A percentile compares a stretch with the other conserved stretches of the same genome.
Evolutionary conservation across 2,113 vertebrate species (phyloP).

Genomic region (Cervus canadensis): DNA sequence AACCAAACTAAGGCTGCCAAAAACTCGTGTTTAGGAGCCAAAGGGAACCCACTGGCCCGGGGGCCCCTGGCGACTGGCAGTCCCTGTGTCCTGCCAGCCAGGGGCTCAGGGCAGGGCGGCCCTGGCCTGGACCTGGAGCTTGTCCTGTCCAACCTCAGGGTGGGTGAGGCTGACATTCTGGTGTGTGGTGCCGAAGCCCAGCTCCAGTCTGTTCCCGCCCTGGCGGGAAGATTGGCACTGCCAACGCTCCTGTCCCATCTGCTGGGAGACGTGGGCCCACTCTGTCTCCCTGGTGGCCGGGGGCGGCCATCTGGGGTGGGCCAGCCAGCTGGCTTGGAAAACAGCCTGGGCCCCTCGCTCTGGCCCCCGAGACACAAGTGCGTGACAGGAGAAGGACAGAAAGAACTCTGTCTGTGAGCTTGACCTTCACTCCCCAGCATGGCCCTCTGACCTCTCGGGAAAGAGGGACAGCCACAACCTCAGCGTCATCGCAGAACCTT

Average conservation of each 20-base stretch:
- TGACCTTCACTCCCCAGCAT: not conserved
- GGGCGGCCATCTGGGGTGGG: conserved; percentile 44
- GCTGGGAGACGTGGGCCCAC: not conserved
- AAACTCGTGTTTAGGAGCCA: not conserved
- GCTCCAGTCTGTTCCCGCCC: not conserved
- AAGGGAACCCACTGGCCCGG: not conserved
- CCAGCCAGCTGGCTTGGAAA: not conserved
- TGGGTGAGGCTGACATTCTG: not conserved
- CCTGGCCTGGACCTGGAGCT: not conserved
- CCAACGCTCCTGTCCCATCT: conserved; percentile 56
- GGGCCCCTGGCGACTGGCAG: not conserved
- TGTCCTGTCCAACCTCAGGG: not conserved
- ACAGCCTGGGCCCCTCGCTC: not conserved
- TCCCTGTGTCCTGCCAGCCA: not conserved
- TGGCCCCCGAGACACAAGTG: not conserved
- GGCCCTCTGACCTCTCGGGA: not conserved
- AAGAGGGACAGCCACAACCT: not conserved
- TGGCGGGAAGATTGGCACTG: not conserved
- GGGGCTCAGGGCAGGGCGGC: not conserved
- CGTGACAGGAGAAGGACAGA: not conserved
- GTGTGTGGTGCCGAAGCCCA: not conserved
- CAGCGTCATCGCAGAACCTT: accelerated
- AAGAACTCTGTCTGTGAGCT: not conserved
- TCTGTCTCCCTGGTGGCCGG: conserved; percentile 2
- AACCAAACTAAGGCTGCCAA: not conserved